A percentile compares a stretch with the other conserved stretches of the same genome.
Evolutionary conservation across 2,888 invertebrate species (phyloP).

Genomic region (Philonicus albiceps): DNA sequence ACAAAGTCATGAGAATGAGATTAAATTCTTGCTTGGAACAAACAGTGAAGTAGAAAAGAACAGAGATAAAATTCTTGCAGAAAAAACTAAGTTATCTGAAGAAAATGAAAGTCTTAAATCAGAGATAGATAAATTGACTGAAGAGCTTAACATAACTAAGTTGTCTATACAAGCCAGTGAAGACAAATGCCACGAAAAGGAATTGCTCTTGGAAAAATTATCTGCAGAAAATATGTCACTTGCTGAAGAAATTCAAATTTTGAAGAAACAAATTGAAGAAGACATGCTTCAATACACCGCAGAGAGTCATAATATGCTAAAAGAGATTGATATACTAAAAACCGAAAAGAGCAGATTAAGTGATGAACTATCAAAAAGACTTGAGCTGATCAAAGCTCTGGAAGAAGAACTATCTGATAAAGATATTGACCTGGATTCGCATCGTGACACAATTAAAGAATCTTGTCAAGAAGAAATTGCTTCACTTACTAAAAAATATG

Average conservation of each 20-base stretch:
- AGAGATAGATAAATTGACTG: slow-evolving; percentile 51
- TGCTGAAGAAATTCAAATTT: slow-evolving; percentile 53
- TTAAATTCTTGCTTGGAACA: slow-evolving; percentile 44
- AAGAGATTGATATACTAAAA: slow-evolving; percentile 58
- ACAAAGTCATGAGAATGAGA: slow-evolving; percentile 49
- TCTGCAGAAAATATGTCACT: slow-evolving; percentile 56
- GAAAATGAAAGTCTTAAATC: slow-evolving; percentile 49
- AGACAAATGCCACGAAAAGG: slow-evolving; percentile 53
- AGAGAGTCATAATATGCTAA: slow-evolving; percentile 57
- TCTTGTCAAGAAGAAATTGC: slow-evolving; percentile 58
- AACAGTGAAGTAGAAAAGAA: slow-evolving; percentile 45
- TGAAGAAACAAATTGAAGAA: slow-evolving; percentile 58
- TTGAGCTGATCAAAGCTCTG: slow-evolving; percentile 58
- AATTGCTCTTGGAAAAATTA: slow-evolving; percentile 55
- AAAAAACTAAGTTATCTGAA: slow-evolving; percentile 39
- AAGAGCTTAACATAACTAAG: slow-evolving; percentile 54
- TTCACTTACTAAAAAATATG: slow-evolving; percentile 51
- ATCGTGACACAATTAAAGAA: slow-evolving; percentile 59
- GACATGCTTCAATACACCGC: slow-evolving; percentile 58
- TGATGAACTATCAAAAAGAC: slow-evolving; percentile 59
- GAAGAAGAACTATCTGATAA: slow-evolving; percentile 60
- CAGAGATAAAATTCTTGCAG: slow-evolving; percentile 43
- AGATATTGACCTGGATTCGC: slow-evolving; percentile 60
- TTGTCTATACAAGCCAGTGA: slow-evolving; percentile 52
- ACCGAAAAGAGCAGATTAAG: slow-evolving; percentile 59